These are phyloP conservation scores for Chelonoidis abingdonii DNA, from an alignment of 2,113 vertebrate species.

Conservation along the genomic window DNA sequence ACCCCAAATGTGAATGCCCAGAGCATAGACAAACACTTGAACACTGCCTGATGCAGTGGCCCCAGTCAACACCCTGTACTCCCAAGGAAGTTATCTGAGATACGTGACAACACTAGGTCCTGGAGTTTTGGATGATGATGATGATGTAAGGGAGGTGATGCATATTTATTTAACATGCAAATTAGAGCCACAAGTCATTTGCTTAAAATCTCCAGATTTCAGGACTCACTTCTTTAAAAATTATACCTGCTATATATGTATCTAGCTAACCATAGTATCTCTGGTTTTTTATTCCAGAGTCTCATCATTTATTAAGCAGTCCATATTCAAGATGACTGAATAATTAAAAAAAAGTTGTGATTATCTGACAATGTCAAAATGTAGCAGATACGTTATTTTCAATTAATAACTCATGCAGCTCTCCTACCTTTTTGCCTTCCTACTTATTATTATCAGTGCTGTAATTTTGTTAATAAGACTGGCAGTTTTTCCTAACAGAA, in stretches of 20 bases:
- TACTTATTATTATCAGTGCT: background rate
- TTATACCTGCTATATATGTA: background rate
- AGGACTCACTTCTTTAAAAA: background rate
- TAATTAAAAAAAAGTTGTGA: background rate
- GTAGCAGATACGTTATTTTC: background rate
- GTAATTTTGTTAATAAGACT: slow-evolving; percentile 37
- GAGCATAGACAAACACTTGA: background rate
- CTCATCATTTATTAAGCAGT: background rate
- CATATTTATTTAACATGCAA: background rate
- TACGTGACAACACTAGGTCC: background rate
- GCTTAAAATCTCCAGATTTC: background rate
- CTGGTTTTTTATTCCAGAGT: background rate
- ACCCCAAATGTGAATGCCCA: background rate
- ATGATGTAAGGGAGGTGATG: background rate
- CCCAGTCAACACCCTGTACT: background rate
- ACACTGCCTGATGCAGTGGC: background rate
- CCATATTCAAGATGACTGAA: background rate
- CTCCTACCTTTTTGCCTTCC: background rate
- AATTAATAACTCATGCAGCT: background rate
- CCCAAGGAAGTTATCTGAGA: background rate
- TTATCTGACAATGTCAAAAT: background rate
- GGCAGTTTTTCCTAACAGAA: slow-evolving; percentile 32
- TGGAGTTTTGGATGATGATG: background rate
- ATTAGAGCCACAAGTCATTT: background rate
- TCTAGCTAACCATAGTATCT: background rate